Conservation (phyloP, 2,888 invertebrate genomes). For the Hesperia comma region DNA sequence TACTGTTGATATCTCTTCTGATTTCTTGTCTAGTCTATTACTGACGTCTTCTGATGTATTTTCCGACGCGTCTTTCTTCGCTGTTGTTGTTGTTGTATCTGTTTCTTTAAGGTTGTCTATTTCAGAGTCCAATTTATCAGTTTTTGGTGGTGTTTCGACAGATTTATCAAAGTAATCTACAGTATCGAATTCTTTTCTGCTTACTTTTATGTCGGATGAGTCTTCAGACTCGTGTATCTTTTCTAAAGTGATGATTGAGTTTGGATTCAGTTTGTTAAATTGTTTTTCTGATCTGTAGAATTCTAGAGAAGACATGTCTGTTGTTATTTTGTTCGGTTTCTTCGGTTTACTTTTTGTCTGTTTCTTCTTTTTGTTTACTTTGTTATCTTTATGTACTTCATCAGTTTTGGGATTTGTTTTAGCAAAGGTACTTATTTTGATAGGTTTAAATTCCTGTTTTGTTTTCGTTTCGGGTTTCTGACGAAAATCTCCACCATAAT, state of each 20-base stretch:
- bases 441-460: background rate
- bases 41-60: conserved; percentile 3
- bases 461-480: background rate
- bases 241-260: conserved; percentile 1
- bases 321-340: background rate
- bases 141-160: background rate
- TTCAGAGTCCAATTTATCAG: background rate
- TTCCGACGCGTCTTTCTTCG: background rate
- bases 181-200: conserved; percentile 11
- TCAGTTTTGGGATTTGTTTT: conserved; percentile 1
- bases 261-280: background rate
- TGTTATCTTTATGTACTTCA: background rate
- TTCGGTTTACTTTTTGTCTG: background rate
- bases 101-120: background rate
- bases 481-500: background rate
- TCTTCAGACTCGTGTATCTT: conserved; percentile 1
- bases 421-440: background rate
- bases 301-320: conserved; percentile 12
- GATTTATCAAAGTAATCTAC: background rate
- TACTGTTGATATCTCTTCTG: conserved; percentile 12
- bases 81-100: background rate
- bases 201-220: background rate
- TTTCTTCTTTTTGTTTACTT: conserved; percentile 2
- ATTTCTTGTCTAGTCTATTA: conserved; percentile 1
- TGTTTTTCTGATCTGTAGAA: conserved; percentile 1